Conservation (phyloP, 2,797 vertebrate genomes). For the Gallinago stenura region DNA sequence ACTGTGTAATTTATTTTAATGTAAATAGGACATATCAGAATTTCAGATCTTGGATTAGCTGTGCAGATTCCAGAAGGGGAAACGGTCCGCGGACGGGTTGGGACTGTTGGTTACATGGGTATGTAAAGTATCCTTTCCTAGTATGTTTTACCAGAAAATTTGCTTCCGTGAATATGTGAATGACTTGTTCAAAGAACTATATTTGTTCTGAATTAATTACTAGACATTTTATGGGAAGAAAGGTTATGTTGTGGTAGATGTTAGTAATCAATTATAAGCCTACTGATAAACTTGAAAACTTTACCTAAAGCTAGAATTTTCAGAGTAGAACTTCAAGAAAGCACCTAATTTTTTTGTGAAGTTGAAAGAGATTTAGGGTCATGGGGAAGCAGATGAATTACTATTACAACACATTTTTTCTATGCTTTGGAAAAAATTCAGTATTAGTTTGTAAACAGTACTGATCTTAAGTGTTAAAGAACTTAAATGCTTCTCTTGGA, state of each 20-base stretch:
- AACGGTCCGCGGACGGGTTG: slow-evolving; percentile 88
- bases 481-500: not conserved
- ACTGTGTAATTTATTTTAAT: slow-evolving; percentile 23
- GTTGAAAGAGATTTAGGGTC: not conserved
- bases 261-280: not conserved
- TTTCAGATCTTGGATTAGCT: slow-evolving; percentile 93
- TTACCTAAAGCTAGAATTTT: not conserved
- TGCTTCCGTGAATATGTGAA: not conserved
- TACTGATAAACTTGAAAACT: not conserved
- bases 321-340: not conserved
- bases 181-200: not conserved
- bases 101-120: slow-evolving; percentile 96
- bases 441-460: not conserved
- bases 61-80: slow-evolving; percentile 90
- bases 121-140: slow-evolving; percentile 22
- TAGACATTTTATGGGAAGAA: not conserved
- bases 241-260: not conserved
- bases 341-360: not conserved
- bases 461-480: not conserved
- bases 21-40: slow-evolving; percentile 89
- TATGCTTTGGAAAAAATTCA: not conserved
- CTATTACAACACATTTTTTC: not conserved
- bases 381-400: not conserved
- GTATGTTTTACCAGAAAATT: not conserved
- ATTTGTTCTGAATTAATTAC: not conserved